These are phyloP conservation scores for Guaruba guarouba DNA, from an alignment of 2,113 vertebrate genomes.

Conservation along the genomic window DNA sequence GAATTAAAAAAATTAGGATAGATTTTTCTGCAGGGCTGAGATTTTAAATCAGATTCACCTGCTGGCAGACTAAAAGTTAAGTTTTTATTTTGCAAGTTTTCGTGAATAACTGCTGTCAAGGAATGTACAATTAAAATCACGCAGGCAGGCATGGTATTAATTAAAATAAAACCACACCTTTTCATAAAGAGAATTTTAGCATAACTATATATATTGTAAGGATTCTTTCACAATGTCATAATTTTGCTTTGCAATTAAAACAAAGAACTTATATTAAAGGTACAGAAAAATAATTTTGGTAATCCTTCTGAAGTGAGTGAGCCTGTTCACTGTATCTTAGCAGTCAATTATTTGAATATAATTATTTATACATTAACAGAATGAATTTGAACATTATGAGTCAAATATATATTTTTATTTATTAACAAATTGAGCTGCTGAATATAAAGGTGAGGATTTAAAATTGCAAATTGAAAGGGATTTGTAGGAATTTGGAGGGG, in stretches of 20 bases:
- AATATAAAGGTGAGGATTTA: background rate
- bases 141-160: background rate
- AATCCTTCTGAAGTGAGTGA: background rate
- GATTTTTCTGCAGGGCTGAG: background rate
- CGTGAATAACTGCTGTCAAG: background rate
- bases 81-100: background rate
- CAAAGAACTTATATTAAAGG: background rate
- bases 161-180: background rate
- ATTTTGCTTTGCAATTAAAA: background rate
- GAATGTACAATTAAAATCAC: background rate
- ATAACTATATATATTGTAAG: background rate
- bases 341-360: background rate
- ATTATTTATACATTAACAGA: background rate
- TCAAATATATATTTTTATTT: background rate
- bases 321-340: background rate
- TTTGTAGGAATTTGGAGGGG: background rate
- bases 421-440: background rate
- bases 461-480: background rate
- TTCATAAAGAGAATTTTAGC: background rate
- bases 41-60: background rate
- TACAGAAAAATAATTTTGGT: background rate
- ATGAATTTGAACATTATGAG: background rate
- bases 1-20: background rate
- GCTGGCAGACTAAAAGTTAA: background rate
- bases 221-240: background rate